phyloP scores from a whole-genome alignment of 2,113 vertebrate genomes.

The Aleadryas rufinucha region DNA sequence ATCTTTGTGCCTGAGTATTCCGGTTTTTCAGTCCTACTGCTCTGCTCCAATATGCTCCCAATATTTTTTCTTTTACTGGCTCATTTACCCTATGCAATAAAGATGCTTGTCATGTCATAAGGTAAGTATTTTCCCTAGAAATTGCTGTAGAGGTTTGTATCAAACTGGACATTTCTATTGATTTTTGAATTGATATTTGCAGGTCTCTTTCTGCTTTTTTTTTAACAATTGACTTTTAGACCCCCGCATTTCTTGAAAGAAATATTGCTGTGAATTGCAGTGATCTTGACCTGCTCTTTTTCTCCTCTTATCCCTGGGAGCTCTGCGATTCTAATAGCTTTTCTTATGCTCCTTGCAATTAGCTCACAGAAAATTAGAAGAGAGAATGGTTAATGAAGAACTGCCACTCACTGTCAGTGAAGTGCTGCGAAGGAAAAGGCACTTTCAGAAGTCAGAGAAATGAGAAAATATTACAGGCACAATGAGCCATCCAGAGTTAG shows the following conservation, averaged over 20 bases:
- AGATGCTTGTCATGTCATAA: slow-evolving; percentile 20
- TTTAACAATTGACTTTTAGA: slow-evolving; percentile 37
- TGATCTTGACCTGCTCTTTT: background rate
- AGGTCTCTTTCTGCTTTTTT: slow-evolving; percentile 2
- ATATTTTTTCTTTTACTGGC: slow-evolving; percentile 19
- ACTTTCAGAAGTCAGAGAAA: slow-evolving; percentile 6
- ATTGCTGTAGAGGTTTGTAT: background rate
- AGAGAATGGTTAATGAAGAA: slow-evolving; percentile 38
- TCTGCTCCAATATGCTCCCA: background rate
- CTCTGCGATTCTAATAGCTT: background rate
- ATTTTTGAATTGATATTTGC: slow-evolving; percentile 51
- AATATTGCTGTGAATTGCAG: slow-evolving; percentile 9
- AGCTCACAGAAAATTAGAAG: slow-evolving; percentile 42
- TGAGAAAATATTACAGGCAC: background rate
- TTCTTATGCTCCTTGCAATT: background rate
- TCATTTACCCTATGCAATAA: slow-evolving; percentile 40
- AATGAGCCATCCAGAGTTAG: fast-evolving
- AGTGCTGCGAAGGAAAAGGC: background rate
- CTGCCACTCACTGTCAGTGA: slow-evolving; percentile 12
- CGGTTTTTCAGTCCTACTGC: background rate
- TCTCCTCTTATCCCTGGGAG: background rate
- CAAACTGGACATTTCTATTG: slow-evolving; percentile 29
- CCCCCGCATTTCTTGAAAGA: background rate
- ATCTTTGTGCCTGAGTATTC: background rate
- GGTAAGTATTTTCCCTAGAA: slow-evolving; percentile 46